These are phyloP conservation scores for Anadara kagoshimensis DNA, from an alignment of 1,140 invertebrate species.

Conservation along the genomic window DNA sequence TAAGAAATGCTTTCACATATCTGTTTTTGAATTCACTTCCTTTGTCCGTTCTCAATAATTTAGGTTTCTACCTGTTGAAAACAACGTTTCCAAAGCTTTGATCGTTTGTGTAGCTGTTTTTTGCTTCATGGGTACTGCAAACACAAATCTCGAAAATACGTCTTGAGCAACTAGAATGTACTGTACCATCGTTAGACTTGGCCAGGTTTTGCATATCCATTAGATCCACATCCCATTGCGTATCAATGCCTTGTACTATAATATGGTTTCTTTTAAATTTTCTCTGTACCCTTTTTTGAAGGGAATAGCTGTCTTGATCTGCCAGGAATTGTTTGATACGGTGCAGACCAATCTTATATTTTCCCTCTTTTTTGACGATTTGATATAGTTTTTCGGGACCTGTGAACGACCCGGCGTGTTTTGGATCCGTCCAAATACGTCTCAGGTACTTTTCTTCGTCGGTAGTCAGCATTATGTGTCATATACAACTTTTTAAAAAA, in stretches of 20 bases:
- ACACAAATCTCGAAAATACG: slow-evolving; percentile 34
- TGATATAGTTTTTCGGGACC: slow-evolving; percentile 24
- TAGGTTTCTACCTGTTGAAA: slow-evolving; percentile 13
- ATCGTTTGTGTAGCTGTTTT: slow-evolving; percentile 16
- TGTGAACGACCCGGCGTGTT: slow-evolving; percentile 16
- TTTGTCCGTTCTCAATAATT: slow-evolving; percentile 23
- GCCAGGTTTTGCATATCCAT: slow-evolving; percentile 26
- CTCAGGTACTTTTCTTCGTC: slow-evolving; percentile 13
- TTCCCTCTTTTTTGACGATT: slow-evolving; percentile 30
- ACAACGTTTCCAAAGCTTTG: slow-evolving; percentile 13
- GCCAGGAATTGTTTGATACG: slow-evolving; percentile 23
- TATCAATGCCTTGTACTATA: slow-evolving; percentile 26
- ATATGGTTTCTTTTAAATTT: slow-evolving; percentile 21
- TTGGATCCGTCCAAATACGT: slow-evolving; percentile 18
- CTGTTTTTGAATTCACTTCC: slow-evolving; percentile 28
- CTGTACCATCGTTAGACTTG: slow-evolving; percentile 36
- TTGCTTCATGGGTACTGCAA: slow-evolving; percentile 22
- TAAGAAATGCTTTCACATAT: neutral
- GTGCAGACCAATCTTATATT: slow-evolving; percentile 19
- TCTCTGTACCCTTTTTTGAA: slow-evolving; percentile 20
- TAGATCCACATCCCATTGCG: slow-evolving; percentile 30
- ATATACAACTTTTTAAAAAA: no score
- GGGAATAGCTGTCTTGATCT: slow-evolving; percentile 19
- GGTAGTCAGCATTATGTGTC: no score
- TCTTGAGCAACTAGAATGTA: slow-evolving; percentile 32